Conservation (phyloP, 2,113 vertebrate genomes). For the Tupaia chinensis region DNA sequence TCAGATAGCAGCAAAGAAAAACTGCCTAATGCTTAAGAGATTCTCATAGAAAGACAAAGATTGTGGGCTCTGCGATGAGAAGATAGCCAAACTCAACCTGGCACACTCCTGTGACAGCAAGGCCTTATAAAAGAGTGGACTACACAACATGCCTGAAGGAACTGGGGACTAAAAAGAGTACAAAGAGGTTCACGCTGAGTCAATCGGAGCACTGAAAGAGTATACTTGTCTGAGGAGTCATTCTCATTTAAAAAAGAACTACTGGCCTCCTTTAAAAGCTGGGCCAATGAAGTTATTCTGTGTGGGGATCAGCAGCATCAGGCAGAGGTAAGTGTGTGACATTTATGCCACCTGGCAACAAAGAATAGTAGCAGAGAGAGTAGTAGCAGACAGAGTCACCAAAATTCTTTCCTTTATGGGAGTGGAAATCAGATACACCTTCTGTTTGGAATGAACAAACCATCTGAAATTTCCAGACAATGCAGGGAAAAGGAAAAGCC, state of each 20-base stretch:
- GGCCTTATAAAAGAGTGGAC: not conserved
- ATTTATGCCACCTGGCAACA: not conserved
- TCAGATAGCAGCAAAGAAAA: not conserved
- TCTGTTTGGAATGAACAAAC: constrained; percentile 32
- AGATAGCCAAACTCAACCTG: not conserved
- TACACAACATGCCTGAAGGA: not conserved
- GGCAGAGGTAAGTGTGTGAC: not conserved
- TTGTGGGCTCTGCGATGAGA: not conserved
- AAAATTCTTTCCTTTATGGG: not conserved
- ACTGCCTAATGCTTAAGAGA: not conserved
- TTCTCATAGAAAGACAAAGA: not conserved
- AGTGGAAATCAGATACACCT: constrained; percentile 37
- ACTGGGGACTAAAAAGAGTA: not conserved
- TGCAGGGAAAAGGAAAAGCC: constrained; percentile 30
- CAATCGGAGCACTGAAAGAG: not conserved
- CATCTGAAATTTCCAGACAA: constrained; percentile 43
- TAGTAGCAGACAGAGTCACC: not conserved
- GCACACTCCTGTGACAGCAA: not conserved
- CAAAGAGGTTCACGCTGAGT: not conserved
- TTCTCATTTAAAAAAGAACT: not conserved
- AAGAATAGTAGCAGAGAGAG: not conserved
- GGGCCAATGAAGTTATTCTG: not conserved
- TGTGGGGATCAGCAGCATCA: not conserved
- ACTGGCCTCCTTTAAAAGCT: not conserved
- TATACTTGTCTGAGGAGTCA: not conserved